Evolutionary conservation across 2,113 vertebrate genomes (phyloP).

Genomic region (Platysternon megacephalum): DNA sequence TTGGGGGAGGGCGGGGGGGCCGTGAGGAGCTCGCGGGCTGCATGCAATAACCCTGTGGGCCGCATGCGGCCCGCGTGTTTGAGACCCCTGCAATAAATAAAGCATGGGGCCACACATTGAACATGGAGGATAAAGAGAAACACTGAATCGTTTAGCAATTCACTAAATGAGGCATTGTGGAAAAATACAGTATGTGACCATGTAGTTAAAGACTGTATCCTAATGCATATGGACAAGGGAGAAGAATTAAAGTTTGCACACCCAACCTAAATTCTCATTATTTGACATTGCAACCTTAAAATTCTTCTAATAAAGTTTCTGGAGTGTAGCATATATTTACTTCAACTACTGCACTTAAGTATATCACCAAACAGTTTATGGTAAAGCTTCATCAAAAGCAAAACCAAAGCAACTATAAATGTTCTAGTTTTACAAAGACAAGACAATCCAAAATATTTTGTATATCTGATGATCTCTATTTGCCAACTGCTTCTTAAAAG

Average conservation of each 20-base stretch:
- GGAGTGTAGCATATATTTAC: not conserved
- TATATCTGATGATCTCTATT: not conserved
- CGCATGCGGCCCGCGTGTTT: no score
- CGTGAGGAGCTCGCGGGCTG: no score
- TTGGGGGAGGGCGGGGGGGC: no score
- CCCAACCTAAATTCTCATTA: not conserved
- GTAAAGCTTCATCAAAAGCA: not conserved
- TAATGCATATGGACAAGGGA: not conserved
- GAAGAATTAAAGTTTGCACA: not conserved
- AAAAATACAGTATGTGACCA: not conserved
- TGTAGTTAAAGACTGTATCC: not conserved
- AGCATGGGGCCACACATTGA: not conserved
- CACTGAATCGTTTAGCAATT: not conserved
- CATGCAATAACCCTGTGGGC: no score
- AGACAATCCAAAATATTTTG: not conserved
- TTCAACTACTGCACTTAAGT: not conserved
- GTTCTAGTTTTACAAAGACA: not conserved
- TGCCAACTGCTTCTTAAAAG: not conserved
- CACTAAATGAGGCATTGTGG: not conserved
- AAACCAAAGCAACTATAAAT: not conserved
- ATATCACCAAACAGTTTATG: not conserved
- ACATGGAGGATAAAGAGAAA: not conserved
- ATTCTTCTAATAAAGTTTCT: not conserved
- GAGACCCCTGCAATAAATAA: no score
- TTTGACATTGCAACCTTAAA: not conserved